These are phyloP conservation scores for Metopolophium dirhodum DNA, from an alignment of 1,140 invertebrate genomes.

Conservation along the genomic window DNA sequence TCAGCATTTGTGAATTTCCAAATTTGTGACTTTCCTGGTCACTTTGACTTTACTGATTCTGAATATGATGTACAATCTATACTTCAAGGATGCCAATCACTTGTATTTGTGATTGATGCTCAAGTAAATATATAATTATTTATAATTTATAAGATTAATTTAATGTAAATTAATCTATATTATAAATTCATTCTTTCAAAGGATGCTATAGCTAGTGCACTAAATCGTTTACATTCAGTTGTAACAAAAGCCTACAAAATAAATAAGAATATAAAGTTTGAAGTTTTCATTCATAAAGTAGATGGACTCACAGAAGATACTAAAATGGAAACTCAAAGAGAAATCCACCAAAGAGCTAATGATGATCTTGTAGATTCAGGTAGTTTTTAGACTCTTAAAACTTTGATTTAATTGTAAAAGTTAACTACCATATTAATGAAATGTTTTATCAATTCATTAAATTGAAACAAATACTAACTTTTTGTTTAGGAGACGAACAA, in stretches of 20 bases:
- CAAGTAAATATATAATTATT: slow-evolving; percentile 71
- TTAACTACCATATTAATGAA: background rate
- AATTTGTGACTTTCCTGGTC: slow-evolving; percentile 99
- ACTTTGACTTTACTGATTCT: slow-evolving; percentile 97
- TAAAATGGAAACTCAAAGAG: slow-evolving; percentile 97
- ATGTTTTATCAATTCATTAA: slow-evolving; percentile 30
- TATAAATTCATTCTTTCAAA: slow-evolving; percentile 62
- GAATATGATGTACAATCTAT: slow-evolving; percentile 95
- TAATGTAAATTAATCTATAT: background rate
- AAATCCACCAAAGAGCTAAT: slow-evolving; percentile 95
- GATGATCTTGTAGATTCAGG: slow-evolving; percentile 92
- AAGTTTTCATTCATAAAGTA: slow-evolving; percentile 98
- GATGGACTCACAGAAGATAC: slow-evolving; percentile 98
- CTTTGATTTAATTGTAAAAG: background rate
- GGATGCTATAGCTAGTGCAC: slow-evolving; percentile 96
- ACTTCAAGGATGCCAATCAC: slow-evolving; percentile 91
- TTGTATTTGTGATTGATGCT: slow-evolving; percentile 99
- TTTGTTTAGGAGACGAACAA: slow-evolving; percentile 73
- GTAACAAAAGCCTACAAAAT: slow-evolving; percentile 96
- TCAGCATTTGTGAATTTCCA: slow-evolving; percentile 99
- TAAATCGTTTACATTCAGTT: slow-evolving; percentile 89
- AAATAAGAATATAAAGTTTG: slow-evolving; percentile 96
- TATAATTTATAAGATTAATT: background rate
- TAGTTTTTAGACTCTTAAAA: slow-evolving; percentile 61
- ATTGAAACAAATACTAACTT: slow-evolving; percentile 55